Conservation (phyloP, 2,113 vertebrate genomes). For the Meles meles region DNA sequence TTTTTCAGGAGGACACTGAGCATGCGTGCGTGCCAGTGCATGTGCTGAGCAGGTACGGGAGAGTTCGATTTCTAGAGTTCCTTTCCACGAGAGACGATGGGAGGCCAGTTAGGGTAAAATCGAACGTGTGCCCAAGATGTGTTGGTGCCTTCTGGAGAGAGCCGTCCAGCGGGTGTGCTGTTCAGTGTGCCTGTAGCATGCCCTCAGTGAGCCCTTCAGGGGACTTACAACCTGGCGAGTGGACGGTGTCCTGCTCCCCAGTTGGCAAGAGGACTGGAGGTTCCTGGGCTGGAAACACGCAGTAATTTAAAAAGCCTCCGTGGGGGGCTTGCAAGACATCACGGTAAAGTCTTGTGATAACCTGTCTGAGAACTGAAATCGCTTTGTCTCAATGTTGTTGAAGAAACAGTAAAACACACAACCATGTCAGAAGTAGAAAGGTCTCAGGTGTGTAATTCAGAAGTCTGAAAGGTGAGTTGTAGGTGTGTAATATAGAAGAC, state of each 20-base stretch:
- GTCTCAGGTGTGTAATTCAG: not conserved
- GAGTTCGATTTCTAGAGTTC: not conserved
- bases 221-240: not conserved
- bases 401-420: not conserved
- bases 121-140: not conserved
- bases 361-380: conserved; percentile 27
- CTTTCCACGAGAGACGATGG: not conserved
- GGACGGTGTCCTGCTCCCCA: not conserved
- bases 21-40: rapidly evolving
- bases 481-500: not conserved
- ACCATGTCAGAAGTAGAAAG: not conserved
- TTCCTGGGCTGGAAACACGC: not conserved
- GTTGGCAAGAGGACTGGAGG: not conserved
- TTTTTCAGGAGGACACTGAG: not conserved
- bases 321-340: not conserved
- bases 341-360: conserved; percentile 17
- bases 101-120: not conserved
- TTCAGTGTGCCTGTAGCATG: not conserved
- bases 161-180: not conserved
- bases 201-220: not conserved
- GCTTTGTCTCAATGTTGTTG: not conserved
- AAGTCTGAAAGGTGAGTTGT: not conserved
- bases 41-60: not conserved
- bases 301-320: not conserved
- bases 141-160: not conserved